These are phyloP conservation scores for Propithecus deckenii DNA, from an alignment of 2,797 vertebrate species.

Conservation along the genomic window DNA sequence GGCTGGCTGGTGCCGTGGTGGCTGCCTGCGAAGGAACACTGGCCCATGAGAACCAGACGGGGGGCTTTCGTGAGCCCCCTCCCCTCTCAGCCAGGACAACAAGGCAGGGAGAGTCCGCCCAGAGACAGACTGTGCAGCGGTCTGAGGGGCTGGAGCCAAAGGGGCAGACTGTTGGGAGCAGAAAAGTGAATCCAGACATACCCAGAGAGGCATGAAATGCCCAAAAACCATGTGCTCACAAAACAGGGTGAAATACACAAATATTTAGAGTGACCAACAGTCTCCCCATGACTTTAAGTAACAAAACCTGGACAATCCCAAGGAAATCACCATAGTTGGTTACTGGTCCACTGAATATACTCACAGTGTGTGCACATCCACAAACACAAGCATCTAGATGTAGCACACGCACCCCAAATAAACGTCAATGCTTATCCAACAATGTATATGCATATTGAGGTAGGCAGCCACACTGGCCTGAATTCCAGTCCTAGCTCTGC, in stretches of 20 bases:
- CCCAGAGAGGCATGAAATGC: neutral
- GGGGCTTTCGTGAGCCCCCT: neutral
- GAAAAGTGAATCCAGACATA: neutral
- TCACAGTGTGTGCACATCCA: neutral
- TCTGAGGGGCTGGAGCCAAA: neutral
- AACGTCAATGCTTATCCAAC: neutral
- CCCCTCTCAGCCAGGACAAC: neutral
- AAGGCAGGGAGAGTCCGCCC: neutral
- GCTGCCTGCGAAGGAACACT: constrained; percentile 39
- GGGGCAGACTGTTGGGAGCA: neutral
- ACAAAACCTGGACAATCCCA: neutral
- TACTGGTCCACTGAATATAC: neutral
- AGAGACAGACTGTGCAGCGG: neutral
- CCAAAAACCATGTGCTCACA: neutral
- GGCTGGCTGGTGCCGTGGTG: constrained; percentile 23
- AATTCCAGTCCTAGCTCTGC: neutral
- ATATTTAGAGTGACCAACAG: neutral
- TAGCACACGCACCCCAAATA: neutral
- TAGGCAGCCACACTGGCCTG: neutral
- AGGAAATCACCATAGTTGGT: neutral
- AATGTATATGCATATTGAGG: rapidly evolving
- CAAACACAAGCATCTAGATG: neutral
- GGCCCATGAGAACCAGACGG: neutral
- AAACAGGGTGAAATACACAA: neutral
- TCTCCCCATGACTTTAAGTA: neutral